Conservation (phyloP, 37 sponge, comb jelly and placozoan genomes). For the Theonella swinhoei region DNA sequence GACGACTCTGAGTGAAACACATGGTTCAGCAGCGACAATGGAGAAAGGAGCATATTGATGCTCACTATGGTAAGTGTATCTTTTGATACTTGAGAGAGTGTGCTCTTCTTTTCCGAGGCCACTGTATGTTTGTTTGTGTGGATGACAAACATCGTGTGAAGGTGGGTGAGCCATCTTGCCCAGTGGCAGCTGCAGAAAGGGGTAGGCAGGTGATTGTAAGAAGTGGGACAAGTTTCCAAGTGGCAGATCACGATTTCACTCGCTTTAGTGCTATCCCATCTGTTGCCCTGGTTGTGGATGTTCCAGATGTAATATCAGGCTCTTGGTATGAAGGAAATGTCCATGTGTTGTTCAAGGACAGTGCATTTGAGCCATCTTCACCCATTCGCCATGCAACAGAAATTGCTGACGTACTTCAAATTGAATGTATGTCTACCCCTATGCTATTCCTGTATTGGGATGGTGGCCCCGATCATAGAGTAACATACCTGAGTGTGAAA, state of each 20-base stretch:
- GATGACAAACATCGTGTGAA: no score
- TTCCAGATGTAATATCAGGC: constrained; percentile 20
- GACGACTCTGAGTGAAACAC: no score
- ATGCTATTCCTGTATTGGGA: constrained; percentile 36
- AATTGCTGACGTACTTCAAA: background rate
- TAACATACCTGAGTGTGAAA: constrained; percentile 28
- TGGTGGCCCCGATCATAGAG: constrained; percentile 34
- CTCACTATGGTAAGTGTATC: constrained; percentile 20
- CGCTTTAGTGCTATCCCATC: background rate
- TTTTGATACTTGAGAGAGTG: constrained; percentile 20
- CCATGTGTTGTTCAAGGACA: background rate
- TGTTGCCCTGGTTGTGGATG: constrained; percentile 16
- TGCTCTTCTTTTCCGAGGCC: constrained; percentile 4
- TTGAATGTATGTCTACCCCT: background rate
- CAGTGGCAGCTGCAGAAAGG: constrained; percentile 36
- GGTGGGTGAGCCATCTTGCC: constrained; percentile 38
- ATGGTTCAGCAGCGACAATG: no score
- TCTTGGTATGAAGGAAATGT: constrained; percentile 28
- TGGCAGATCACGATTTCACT: constrained; percentile 41
- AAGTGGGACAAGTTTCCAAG: constrained; percentile 7
- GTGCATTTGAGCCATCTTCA: no score
- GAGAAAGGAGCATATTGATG: constrained; percentile 20
- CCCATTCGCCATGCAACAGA: constrained; percentile 35
- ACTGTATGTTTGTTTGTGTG: no score
- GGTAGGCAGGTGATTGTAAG: constrained; percentile 27